Percentiles rank a stretch among this genome's conserved stretches.
These are phyloP conservation scores for Philhelius pedissequus DNA, from an alignment of 2,888 invertebrate genomes.

Conservation along the genomic window DNA sequence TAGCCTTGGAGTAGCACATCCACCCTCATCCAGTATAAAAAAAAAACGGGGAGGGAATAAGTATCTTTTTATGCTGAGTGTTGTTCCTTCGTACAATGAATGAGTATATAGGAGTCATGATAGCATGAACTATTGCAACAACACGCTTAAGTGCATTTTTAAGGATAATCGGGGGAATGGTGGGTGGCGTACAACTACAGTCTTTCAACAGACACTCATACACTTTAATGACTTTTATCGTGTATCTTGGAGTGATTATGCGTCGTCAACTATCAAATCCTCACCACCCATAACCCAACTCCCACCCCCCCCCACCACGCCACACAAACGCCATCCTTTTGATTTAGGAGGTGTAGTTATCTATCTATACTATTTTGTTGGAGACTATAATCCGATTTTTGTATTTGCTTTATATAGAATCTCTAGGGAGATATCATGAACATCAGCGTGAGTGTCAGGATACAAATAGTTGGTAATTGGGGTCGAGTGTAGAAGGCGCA, in stretches of 20 bases:
- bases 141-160: constrained; percentile 58
- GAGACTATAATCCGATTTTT: constrained; percentile 29
- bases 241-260: constrained; percentile 51
- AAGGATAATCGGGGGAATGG: background rate
- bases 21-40: background rate
- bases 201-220: background rate
- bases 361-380: constrained; percentile 32
- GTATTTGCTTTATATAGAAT: constrained; percentile 26
- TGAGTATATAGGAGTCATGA: constrained; percentile 53
- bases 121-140: constrained; percentile 64
- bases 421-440: constrained; percentile 10
- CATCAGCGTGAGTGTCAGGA: background rate
- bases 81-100: constrained; percentile 45
- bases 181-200: background rate
- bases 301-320: no score
- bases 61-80: constrained; percentile 53
- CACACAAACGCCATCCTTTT: no score
- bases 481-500: constrained; percentile 46
- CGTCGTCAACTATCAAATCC: constrained; percentile 56
- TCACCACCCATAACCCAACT: background rate
- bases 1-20: constrained; percentile 8
- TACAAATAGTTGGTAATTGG: constrained; percentile 41
- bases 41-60: constrained; percentile 5
- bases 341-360: background rate
- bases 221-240: constrained; percentile 50